Evolutionary conservation across 2,797 vertebrate genomes (phyloP).

Genomic region (Passerculus sandwichensis): DNA sequence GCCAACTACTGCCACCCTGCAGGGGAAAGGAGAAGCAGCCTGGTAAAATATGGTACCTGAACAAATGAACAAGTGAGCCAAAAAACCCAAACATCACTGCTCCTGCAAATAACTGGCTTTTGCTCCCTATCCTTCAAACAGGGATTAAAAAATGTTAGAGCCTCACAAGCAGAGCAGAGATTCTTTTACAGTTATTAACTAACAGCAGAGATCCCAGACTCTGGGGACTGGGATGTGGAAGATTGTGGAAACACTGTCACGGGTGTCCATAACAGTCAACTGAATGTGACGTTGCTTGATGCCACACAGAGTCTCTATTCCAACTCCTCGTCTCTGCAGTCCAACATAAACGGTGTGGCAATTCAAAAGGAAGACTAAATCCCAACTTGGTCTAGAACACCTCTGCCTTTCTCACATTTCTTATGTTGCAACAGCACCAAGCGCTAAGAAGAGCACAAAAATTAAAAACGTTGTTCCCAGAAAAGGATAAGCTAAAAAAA

Average conservation of each 20-base stretch:
- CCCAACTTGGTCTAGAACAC: background rate
- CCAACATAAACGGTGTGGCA: background rate
- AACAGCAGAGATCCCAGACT: background rate
- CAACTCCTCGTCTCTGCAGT: background rate
- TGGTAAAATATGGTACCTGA: background rate
- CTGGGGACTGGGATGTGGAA: background rate
- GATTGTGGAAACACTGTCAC: background rate
- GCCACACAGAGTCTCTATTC: background rate
- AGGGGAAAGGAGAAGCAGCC: background rate
- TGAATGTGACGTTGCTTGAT: background rate
- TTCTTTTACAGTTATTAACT: background rate
- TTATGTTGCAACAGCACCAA: background rate
- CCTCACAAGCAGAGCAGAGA: background rate
- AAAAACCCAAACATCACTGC: background rate
- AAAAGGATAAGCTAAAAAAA: background rate
- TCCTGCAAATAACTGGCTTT: background rate
- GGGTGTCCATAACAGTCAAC: background rate
- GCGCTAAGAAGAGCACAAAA: background rate
- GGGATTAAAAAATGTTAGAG: background rate
- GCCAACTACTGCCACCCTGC: conserved; percentile 95
- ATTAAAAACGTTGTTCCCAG: background rate
- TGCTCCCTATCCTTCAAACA: background rate
- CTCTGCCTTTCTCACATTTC: background rate
- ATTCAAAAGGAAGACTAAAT: background rate
- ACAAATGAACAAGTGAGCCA: background rate